Conservation (phyloP, 2,113 vertebrate species). For the Cacatua alba region DNA sequence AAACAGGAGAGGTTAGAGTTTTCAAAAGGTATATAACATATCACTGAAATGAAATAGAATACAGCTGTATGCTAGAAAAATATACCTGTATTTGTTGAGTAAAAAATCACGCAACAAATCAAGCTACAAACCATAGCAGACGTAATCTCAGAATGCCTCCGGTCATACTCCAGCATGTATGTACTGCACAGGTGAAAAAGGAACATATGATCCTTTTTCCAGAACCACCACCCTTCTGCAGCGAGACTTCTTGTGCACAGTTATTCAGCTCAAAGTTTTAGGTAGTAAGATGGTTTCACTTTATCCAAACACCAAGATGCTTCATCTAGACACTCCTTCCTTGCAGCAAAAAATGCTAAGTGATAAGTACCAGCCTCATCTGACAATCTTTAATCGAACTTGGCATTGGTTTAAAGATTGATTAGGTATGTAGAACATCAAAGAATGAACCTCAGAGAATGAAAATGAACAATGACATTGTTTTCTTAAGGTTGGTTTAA, state of each 20-base stretch:
- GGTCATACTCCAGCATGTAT: not conserved
- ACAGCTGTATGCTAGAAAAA: not conserved
- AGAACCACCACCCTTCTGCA: not conserved
- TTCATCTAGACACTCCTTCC: not conserved
- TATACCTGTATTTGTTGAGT: not conserved
- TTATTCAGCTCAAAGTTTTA: not conserved
- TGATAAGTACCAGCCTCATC: constrained; percentile 6
- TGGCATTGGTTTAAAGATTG: constrained; percentile 56
- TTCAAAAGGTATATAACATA: not conserved
- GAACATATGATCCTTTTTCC: not conserved
- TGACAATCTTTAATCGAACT: constrained; percentile 34
- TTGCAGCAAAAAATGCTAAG: not conserved
- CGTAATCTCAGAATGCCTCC: not conserved
- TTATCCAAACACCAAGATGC: not conserved
- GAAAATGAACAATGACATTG: constrained; percentile 49
- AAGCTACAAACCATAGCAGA: not conserved
- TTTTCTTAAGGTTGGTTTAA: constrained; percentile 39
- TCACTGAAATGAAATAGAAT: not conserved
- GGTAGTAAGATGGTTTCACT: not conserved
- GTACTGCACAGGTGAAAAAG: not conserved
- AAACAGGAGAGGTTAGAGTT: not conserved
- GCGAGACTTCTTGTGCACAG: not conserved
- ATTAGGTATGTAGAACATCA: constrained; percentile 38
- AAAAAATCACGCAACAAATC: not conserved
- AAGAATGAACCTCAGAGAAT: constrained; percentile 36